Evolutionary conservation across 2,888 invertebrate genomes (phyloP), one percentile per base, ranked within the genome.

Genomic region (Apamea epomidion): DNA sequence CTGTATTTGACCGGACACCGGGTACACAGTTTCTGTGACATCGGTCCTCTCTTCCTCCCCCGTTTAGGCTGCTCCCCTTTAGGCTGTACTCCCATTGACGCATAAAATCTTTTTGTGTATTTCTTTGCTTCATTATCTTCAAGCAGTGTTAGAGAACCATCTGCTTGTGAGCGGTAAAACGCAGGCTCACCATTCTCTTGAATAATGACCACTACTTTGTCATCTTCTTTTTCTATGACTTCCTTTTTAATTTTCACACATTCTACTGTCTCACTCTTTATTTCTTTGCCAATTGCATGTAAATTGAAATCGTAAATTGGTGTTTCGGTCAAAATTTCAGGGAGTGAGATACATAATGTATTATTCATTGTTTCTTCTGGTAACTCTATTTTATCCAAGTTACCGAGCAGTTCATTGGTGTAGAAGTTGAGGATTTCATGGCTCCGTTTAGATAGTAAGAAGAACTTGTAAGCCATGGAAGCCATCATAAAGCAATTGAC

Each of bases 1-100:
- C 95, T 94, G 74, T 96, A 97, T 70, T 93, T 93, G 0, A 95
- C 92, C 0, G 96, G 94, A 83, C 97, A 97, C 32, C 89, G 87
- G 29, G 91, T 93, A 77, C 97, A 97, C 3, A 90, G 87, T 65
- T 92, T 93, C 58, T 90, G 93, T 0, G 84, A 83, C 96, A 97
- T 95, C 0, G 94, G 95, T n/a, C 91, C 91, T 64, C 96, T 87
- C 85, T 94, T 94, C 74, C 93, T 93, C 51, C 93, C 91, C 4
- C 79, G 87, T 70, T 93, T 94, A 12, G 86, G 89, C 12, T 73
- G 86, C 2, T 87, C 88, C 71, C 68, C 68, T 21, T 76, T 82
- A 48, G 37, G 7, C 21, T 18, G 60, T 32, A 68, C 25, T 7
- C 29, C 32, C 12, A 77, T 37, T 2, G 84, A 76, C 0, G 70